Conservation (phyloP, 2,888 invertebrate genomes). For the Sesia bembeciformis region DNA sequence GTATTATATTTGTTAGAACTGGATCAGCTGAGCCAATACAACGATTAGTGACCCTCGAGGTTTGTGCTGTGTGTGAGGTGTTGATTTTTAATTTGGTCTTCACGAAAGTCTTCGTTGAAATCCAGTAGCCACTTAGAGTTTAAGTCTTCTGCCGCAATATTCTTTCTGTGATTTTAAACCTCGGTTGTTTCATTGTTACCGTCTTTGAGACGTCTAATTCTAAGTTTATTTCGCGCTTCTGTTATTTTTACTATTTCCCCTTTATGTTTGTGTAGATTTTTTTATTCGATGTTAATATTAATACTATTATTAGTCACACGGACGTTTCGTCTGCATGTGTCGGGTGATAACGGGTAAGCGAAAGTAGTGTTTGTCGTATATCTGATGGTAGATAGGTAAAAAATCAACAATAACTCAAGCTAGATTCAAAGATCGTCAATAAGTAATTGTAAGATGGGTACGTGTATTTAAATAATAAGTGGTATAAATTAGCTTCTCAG, state of each 20-base stretch:
- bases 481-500: slow-evolving; percentile 68
- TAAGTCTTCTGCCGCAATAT: neutral
- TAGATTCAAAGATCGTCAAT: slow-evolving; percentile 47
- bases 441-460: slow-evolving; percentile 43
- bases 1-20: slow-evolving; percentile 27
- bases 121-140: neutral
- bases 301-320: slow-evolving; percentile 15
- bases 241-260: slow-evolving; percentile 9
- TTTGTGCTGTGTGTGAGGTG: slow-evolving; percentile 14
- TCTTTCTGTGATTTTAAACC: slow-evolving; percentile 36
- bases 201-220: neutral
- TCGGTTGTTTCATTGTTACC: slow-evolving; percentile 28
- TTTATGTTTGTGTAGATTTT: slow-evolving; percentile 7
- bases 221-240: slow-evolving; percentile 2
- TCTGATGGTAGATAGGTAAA: slow-evolving; percentile 60
- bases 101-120: neutral
- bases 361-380: slow-evolving; percentile 44
- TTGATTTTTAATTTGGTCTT: neutral
- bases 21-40: slow-evolving; percentile 58
- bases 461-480: slow-evolving; percentile 37
- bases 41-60: slow-evolving; percentile 41
- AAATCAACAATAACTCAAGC: slow-evolving; percentile 55
- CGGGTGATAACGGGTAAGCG: slow-evolving; percentile 66
- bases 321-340: slow-evolving; percentile 28
- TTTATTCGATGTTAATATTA: slow-evolving; percentile 15